These are phyloP conservation scores for Prorops nasuta DNA, from an alignment of 1,140 invertebrate genomes.

Conservation along the genomic window DNA sequence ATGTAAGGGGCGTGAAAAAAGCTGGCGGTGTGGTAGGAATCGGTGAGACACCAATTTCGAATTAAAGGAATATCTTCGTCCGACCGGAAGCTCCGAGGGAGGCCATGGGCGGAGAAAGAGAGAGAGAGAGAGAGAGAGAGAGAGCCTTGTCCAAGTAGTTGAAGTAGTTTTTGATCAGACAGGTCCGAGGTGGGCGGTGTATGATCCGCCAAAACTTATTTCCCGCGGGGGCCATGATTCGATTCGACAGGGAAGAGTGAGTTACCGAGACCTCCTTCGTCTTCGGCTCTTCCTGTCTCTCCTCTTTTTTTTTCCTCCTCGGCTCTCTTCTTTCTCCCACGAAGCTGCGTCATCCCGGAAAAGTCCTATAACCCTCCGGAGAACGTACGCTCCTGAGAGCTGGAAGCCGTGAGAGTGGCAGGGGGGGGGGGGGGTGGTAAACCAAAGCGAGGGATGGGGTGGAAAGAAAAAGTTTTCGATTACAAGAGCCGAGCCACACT, in stretches of 20 bases:
- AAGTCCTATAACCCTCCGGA: conserved; percentile 38
- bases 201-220: conserved; percentile 51
- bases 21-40: too few species aligned
- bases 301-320: conserved; percentile 2
- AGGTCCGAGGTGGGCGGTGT: conserved; percentile 17
- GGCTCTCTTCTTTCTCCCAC: conserved; percentile 3
- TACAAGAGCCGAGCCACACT: too few species aligned
- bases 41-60: too few species aligned
- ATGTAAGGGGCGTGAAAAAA: too few species aligned
- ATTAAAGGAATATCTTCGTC: too few species aligned
- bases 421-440: conserved; percentile 6
- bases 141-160: conserved; percentile 15
- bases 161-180: conserved; percentile 24
- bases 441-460: too few species aligned
- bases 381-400: conserved; percentile 19
- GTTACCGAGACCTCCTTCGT: too few species aligned
- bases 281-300: too few species aligned
- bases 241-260: conserved; percentile 34
- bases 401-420: conserved; percentile 15
- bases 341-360: conserved; percentile 15
- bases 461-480: conserved; percentile 6
- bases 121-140: not conserved
- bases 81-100: not conserved
- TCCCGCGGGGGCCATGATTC: conserved; percentile 49
- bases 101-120: not conserved